Conservation (phyloP, 2,113 vertebrate genomes). For the Dicentrarchus labrax region DNA sequence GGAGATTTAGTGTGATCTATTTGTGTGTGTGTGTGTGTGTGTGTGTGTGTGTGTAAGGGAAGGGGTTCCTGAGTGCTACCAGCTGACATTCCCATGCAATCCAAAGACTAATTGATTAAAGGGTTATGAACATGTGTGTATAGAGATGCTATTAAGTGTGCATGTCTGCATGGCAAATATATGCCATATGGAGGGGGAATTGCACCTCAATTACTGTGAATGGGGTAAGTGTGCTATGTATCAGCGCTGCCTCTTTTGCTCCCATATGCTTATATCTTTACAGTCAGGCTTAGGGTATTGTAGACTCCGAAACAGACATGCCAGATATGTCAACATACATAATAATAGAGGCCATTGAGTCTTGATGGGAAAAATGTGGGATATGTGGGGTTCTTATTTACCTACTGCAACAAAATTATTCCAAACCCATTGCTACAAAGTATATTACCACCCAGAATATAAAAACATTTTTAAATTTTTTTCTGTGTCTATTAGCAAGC, state of each 20-base stretch:
- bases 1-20: slow-evolving; percentile 56
- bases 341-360: slow-evolving; percentile 4
- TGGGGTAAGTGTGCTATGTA: slow-evolving; percentile 48
- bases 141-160: slow-evolving; percentile 49
- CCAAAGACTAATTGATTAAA: slow-evolving; percentile 81
- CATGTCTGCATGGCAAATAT: slow-evolving; percentile 62
- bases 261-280: slow-evolving; percentile 20
- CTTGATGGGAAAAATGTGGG: slow-evolving; percentile 2
- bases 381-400: slow-evolving; percentile 21
- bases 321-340: slow-evolving; percentile 25
- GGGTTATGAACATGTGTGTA: slow-evolving; percentile 69
- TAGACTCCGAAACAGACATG: slow-evolving; percentile 25
- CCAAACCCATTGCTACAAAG: background rate
- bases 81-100: slow-evolving; percentile 78
- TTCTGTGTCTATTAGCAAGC: too few relatives aligned
- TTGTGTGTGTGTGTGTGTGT: slow-evolving; percentile 13
- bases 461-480: too few relatives aligned
- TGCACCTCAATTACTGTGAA: slow-evolving; percentile 72
- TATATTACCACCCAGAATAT: background rate
- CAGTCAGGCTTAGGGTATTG: slow-evolving; percentile 21
- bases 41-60: slow-evolving; percentile 6
- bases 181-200: slow-evolving; percentile 74
- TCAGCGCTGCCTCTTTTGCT: slow-evolving; percentile 38
- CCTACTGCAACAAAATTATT: background rate
- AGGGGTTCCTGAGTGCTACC: slow-evolving; percentile 68